phyloP scores from a whole-genome alignment of 2,888 invertebrate species.

The Coelogynopora nodosa region DNA sequence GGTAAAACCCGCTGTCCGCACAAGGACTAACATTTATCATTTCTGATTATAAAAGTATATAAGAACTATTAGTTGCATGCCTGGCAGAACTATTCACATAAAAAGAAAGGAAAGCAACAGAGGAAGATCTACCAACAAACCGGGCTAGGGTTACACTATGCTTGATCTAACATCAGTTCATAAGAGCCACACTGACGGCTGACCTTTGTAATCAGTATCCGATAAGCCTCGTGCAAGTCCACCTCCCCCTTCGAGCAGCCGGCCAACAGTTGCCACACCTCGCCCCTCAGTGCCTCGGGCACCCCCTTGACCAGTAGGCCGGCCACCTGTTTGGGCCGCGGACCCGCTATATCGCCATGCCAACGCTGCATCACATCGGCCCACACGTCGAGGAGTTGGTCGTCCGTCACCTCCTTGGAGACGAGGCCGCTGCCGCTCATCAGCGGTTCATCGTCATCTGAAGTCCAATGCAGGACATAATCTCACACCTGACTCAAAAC shows the following conservation, averaged over 20 bases:
- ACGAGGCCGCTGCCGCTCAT: slow-evolving; percentile 74
- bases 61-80: too few species aligned
- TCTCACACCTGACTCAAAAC: too few species aligned
- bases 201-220: slow-evolving; percentile 85
- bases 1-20: too few species aligned
- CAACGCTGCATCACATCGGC: slow-evolving; percentile 21
- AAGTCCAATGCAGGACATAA: too few species aligned
- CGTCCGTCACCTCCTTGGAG: slow-evolving; percentile 89
- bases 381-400: slow-evolving; percentile 65
- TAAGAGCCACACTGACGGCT: too few species aligned
- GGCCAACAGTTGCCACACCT: slow-evolving; percentile 92
- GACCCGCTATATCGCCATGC: background rate
- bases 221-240: slow-evolving; percentile 79
- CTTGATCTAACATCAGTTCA: slow-evolving; percentile 1
- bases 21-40: too few species aligned
- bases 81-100: too few species aligned
- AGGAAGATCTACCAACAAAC: too few species aligned
- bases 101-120: too few species aligned
- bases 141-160: too few species aligned
- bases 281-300: slow-evolving; percentile 89
- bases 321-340: slow-evolving; percentile 50
- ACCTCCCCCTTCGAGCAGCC: slow-evolving; percentile 63
- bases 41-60: too few species aligned
- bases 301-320: slow-evolving; percentile 69
- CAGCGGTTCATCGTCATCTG: slow-evolving; percentile 77